Evolutionary conservation across 1,140 invertebrate genomes (phyloP).

Genomic region (Eciton burchellii): DNA sequence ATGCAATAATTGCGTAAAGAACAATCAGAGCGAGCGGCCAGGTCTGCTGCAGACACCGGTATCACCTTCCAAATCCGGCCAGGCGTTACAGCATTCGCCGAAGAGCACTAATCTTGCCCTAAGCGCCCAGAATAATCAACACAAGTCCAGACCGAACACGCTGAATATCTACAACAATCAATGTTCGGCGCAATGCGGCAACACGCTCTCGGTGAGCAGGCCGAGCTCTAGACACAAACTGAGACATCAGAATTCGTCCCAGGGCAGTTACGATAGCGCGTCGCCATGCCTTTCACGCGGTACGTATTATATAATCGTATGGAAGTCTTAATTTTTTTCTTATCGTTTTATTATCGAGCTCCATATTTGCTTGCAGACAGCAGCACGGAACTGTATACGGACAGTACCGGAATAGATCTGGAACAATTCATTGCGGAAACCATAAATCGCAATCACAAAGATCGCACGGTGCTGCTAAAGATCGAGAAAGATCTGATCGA

Average conservation of each 20-base stretch:
- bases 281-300: constrained; percentile 89
- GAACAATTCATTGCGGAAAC: constrained; percentile 95
- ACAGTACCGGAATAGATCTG: constrained; percentile 93
- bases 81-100: constrained; percentile 81
- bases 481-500: constrained; percentile 95
- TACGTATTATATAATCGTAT: constrained; percentile 24
- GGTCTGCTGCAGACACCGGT: constrained; percentile 81
- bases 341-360: neutral
- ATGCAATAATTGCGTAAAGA: constrained; percentile 84
- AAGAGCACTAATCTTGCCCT: constrained; percentile 80
- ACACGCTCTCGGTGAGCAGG: constrained; percentile 84
- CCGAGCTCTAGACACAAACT: constrained; percentile 85
- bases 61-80: constrained; percentile 79
- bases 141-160: constrained; percentile 78
- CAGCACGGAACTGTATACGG: constrained; percentile 92
- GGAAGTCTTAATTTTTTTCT: neutral
- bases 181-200: constrained; percentile 85
- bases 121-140: constrained; percentile 78
- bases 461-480: constrained; percentile 93
- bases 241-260: constrained; percentile 88
- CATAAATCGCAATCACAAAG: constrained; percentile 95
- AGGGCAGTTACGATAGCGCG: constrained; percentile 87
- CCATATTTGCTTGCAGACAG: constrained; percentile 87
- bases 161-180: constrained; percentile 85
- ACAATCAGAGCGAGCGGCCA: constrained; percentile 81